Base-by-base conservation (phyloP, 2,113 vertebrate species). In the Cariama cristata region DNA sequence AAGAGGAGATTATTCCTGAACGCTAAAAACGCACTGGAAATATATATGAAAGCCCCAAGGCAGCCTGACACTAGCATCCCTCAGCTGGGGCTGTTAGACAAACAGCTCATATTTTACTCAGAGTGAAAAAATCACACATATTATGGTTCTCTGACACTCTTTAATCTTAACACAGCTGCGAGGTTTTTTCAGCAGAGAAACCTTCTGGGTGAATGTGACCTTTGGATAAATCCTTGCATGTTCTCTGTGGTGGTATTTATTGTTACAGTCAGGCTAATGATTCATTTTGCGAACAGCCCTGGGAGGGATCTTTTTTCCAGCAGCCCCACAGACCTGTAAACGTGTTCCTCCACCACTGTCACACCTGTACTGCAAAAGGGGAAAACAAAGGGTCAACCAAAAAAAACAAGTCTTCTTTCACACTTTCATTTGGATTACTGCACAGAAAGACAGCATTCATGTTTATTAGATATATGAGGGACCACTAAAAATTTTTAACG, bases 21-120 rank as follows among this genome's bases (percentile, higher is more conserved):
- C 4, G 5, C n/a, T 73, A 88, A 91, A 94, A 89, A 35, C 58
- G 66, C 73, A 76, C 49, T 94, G 87, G 94, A 97, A 95, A 90
- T 93, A 82, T 14, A 84, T 75, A 85, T 85, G 94, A 94, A 69
- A 88, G 71, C 53, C 86, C 80, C 62, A 91, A 91, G 80, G 89
- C 91, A 69, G 80, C 40, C 74, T 94, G 89, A 94, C 94, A 89
- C 62, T 28, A 89, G 84, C 45, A 85, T 91, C 91, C 59, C 77
- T 97, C 95, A 92, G 71, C 69, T 96, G 89, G 49, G 89, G 50
- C 77, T 75, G 86, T 73, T 96, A 94, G 69, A 91, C 69, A 96
- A 96, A 96, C 80, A 97, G 94, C 75, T 96, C 93, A 77, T 95
- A 95, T 90, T 97, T 95, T 96, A 96, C 85, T 76, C 73, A 21